A percentile compares a stretch with the other conserved stretches of the same genome.
These are phyloP conservation scores for Andrena hattorfiana DNA, from an alignment of 2,888 invertebrate species.

Conservation along the genomic window DNA sequence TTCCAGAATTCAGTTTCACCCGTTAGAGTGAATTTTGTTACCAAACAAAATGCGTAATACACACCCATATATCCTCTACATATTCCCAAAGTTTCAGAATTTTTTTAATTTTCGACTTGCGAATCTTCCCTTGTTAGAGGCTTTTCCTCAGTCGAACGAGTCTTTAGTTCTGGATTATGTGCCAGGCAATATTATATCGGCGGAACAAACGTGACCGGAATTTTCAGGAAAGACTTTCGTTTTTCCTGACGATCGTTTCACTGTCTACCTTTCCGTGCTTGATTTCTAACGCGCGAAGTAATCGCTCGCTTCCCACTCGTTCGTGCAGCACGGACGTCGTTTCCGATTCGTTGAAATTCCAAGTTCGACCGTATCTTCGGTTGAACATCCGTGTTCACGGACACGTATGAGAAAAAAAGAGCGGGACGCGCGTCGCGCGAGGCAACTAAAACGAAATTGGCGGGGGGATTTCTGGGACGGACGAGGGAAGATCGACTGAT, in stretches of 20 bases:
- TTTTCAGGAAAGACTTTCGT: constrained; percentile 70
- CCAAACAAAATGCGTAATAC: too few relatives aligned
- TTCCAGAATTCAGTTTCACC: too few relatives aligned
- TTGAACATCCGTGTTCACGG: constrained; percentile 5
- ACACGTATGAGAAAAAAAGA: neutral
- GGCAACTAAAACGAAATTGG: constrained; percentile 6
- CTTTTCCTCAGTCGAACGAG: neutral
- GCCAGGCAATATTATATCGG: constrained; percentile 77
- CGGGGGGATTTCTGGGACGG: constrained; percentile 30
- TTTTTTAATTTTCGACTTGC: too few relatives aligned
- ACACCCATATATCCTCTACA: too few relatives aligned
- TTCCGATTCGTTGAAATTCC: constrained; percentile 62
- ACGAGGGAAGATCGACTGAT: constrained; percentile 23
- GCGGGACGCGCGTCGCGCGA: neutral
- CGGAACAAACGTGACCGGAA: constrained; percentile 76
- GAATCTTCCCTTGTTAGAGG: neutral
- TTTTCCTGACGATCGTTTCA: constrained; percentile 48
- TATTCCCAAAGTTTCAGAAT: too few relatives aligned
- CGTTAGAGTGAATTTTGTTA: too few relatives aligned
- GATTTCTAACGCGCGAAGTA: constrained; percentile 72
- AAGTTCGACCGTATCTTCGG: constrained; percentile 11
- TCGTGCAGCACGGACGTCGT: constrained; percentile 69
- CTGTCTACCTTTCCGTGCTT: constrained; percentile 66
- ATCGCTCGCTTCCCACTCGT: constrained; percentile 76
- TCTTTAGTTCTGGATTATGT: constrained; percentile 61